These are phyloP conservation scores for Zelostemma sp. DNA, from an alignment of 1,140 invertebrate species.

Conservation along the genomic window DNA sequence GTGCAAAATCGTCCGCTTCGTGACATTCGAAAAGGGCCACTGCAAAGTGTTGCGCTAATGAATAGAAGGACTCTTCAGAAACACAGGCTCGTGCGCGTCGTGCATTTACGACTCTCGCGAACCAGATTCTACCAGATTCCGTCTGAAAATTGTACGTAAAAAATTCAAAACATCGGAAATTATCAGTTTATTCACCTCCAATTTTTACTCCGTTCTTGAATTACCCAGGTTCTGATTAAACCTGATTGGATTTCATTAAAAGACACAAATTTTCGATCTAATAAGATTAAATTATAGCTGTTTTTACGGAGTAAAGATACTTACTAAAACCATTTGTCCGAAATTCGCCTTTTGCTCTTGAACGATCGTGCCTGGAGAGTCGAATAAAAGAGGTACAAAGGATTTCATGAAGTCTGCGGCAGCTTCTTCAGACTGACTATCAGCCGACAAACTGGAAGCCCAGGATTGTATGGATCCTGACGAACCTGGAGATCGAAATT, in stretches of 20 bases:
- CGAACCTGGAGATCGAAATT: constrained; percentile 67
- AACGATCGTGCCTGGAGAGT: constrained; percentile 70
- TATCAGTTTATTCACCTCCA: too few relatives aligned
- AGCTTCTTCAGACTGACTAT: constrained; percentile 78
- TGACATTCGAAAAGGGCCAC: constrained; percentile 83
- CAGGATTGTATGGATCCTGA: constrained; percentile 80
- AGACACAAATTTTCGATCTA: too few relatives aligned
- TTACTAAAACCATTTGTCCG: constrained; percentile 74
- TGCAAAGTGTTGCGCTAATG: constrained; percentile 83
- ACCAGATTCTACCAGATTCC: constrained; percentile 76
- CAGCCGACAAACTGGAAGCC: constrained; percentile 79
- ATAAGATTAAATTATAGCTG: too few relatives aligned
- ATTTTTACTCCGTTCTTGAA: too few relatives aligned
- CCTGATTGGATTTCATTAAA: too few relatives aligned
- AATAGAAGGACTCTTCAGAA: constrained; percentile 81
- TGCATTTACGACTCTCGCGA: constrained; percentile 81
- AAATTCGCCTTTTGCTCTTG: constrained; percentile 79
- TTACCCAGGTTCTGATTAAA: too few relatives aligned
- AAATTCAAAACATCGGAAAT: constrained; percentile 19
- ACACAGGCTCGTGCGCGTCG: constrained; percentile 78
- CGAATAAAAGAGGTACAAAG: constrained; percentile 80
- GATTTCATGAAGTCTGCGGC: constrained; percentile 80
- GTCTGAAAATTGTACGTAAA: constrained; percentile 68
- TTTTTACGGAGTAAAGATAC: too few relatives aligned
- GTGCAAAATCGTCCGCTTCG: constrained; percentile 82